Conservation (phyloP, 2,888 invertebrate species). For the Norana najaformis region DNA sequence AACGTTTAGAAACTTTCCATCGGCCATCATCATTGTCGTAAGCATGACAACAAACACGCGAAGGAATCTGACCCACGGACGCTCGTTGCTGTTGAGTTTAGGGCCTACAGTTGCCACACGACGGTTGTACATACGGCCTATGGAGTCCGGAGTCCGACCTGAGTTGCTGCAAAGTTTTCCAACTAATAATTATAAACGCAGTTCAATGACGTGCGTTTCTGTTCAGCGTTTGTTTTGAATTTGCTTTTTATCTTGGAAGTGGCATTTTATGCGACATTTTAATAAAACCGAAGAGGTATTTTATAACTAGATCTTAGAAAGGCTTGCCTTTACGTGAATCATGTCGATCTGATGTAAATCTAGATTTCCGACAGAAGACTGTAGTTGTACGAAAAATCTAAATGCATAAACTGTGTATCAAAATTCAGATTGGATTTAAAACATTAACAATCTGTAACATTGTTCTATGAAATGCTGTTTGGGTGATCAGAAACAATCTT, state of each 20-base stretch:
- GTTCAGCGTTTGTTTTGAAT: no score
- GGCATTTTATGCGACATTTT: no score
- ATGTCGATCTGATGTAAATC: no score
- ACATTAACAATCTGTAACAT: not conserved
- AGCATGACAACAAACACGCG: not conserved
- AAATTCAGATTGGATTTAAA: not conserved
- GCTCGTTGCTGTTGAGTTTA: not conserved
- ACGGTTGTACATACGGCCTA: not conserved
- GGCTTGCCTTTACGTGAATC: not conserved
- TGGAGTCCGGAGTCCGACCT: not conserved
- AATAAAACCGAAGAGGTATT: no score
- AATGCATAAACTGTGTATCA: no score
- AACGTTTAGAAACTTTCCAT: not conserved
- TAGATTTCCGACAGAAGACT: no score
- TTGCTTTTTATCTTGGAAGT: no score
- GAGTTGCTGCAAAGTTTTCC: not conserved
- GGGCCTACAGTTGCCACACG: not conserved
- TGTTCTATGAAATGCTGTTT: not conserved
- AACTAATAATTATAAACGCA: no score
- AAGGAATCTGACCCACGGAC: not conserved
- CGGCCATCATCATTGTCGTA: not conserved
- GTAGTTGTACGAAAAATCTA: no score
- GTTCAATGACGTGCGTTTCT: no score
- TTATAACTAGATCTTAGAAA: no score
- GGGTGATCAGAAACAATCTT: not conserved